A percentile compares a stretch with the other conserved stretches of the same genome.
Evolutionary conservation across 2,797 vertebrate genomes (phyloP).

Genomic region (Eurystomus glaucurus): DNA sequence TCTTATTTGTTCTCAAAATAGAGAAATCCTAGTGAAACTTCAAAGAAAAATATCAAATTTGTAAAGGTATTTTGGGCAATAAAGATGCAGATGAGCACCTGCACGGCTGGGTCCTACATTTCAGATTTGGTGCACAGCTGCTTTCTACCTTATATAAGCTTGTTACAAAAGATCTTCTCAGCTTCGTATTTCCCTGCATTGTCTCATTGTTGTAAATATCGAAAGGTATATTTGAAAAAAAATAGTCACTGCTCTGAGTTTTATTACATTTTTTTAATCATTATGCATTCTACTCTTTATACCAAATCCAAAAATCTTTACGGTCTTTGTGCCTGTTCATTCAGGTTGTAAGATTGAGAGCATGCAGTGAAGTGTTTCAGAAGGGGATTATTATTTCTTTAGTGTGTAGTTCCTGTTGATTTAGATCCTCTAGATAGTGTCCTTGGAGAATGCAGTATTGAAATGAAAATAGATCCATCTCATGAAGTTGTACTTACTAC

Average conservation of each 20-base stretch:
- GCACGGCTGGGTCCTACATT: neutral
- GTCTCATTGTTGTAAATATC: neutral
- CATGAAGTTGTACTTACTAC: constrained; percentile 8
- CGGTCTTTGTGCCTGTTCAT: neutral
- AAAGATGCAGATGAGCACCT: constrained; percentile 24
- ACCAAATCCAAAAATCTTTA: neutral
- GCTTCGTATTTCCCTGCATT: neutral
- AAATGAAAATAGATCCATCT: constrained; percentile 49
- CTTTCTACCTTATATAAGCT: neutral
- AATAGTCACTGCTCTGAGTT: neutral
- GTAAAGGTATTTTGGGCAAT: neutral
- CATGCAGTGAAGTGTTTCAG: neutral
- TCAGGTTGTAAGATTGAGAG: neutral
- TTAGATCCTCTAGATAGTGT: constrained; percentile 6
- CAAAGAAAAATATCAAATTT: neutral
- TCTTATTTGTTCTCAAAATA: neutral
- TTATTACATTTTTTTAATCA: neutral
- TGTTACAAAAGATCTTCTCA: neutral
- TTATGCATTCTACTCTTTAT: neutral
- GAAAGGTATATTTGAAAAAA: neutral
- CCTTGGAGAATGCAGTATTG: neutral
- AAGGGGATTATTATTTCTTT: constrained; percentile 2
- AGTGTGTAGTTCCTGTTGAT: constrained; percentile 36
- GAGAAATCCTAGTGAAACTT: neutral
- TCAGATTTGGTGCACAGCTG: neutral